Evolutionary conservation across 2,797 vertebrate species (phyloP).

Genomic region (Rousettus madagascariensis): DNA sequence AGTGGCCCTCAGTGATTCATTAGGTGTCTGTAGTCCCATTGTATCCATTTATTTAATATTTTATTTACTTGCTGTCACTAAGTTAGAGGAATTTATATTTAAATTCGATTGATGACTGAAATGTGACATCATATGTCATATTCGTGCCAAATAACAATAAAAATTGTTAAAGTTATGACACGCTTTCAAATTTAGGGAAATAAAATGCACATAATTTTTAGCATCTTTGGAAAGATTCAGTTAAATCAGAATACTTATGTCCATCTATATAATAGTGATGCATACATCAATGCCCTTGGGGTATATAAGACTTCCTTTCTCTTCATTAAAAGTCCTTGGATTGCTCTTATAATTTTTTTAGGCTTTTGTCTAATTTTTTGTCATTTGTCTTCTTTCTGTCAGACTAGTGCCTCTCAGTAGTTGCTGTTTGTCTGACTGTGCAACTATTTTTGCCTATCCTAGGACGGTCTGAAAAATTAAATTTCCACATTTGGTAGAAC

Average conservation of each 20-base stretch:
- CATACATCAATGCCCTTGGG: not conserved
- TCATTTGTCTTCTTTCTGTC: not conserved
- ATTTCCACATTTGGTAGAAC: not conserved
- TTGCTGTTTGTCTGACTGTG: not conserved
- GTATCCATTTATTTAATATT: not conserved
- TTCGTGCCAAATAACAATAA: slow-evolving; percentile 20
- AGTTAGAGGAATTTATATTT: not conserved
- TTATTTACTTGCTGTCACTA: slow-evolving; percentile 6
- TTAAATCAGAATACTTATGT: not conserved
- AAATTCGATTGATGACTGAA: not conserved
- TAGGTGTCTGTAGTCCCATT: not conserved
- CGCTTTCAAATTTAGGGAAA: not conserved
- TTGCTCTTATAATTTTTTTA: not conserved
- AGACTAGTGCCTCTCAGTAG: not conserved
- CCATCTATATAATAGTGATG: not conserved
- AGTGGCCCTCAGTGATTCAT: not conserved
- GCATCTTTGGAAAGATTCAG: not conserved
- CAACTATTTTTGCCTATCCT: not conserved
- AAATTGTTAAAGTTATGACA: not conserved
- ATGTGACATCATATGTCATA: not conserved
- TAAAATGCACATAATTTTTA: slow-evolving; percentile 3
- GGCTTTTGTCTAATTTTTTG: not conserved
- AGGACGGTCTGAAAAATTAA: not conserved
- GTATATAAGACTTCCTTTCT: not conserved
- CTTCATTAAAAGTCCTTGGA: not conserved